These are phyloP conservation scores for Semnopithecus entellus DNA, from an alignment of 2,113 vertebrate species.

Conservation along the genomic window DNA sequence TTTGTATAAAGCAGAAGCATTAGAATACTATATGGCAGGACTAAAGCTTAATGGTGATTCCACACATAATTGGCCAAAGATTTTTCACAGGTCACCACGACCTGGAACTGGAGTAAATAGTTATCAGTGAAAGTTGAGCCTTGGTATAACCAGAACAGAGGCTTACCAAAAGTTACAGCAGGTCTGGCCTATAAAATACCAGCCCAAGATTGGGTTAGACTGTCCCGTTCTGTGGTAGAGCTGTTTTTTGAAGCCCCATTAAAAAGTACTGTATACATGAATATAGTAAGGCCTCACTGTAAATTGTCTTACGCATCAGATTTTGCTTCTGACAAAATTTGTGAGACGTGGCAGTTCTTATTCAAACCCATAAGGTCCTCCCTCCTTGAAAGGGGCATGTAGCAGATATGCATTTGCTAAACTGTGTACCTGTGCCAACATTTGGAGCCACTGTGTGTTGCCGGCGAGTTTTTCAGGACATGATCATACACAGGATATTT, in stretches of 20 bases:
- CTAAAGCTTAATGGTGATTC: not conserved
- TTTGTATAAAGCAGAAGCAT: not conserved
- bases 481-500: not conserved
- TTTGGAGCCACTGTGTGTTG: not conserved
- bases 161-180: not conserved
- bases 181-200: not conserved
- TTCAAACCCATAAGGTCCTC: not conserved
- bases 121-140: not conserved
- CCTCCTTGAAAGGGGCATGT: not conserved
- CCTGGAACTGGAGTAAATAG: not conserved
- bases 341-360: not conserved
- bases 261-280: not conserved
- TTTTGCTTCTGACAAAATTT: not conserved
- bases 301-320: not conserved
- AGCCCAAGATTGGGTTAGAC: not conserved
- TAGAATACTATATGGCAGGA: not conserved
- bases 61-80: not conserved
- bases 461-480: accelerated
- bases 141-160: not conserved
- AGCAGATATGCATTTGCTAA: not conserved
- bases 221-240: not conserved
- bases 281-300: not conserved
- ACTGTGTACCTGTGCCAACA: too few relatives aligned
- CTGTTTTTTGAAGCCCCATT: not conserved
- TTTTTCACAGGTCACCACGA: not conserved